phyloP scores from a whole-genome alignment of 2,888 invertebrate species.

The Polydrusus cervinus region DNA sequence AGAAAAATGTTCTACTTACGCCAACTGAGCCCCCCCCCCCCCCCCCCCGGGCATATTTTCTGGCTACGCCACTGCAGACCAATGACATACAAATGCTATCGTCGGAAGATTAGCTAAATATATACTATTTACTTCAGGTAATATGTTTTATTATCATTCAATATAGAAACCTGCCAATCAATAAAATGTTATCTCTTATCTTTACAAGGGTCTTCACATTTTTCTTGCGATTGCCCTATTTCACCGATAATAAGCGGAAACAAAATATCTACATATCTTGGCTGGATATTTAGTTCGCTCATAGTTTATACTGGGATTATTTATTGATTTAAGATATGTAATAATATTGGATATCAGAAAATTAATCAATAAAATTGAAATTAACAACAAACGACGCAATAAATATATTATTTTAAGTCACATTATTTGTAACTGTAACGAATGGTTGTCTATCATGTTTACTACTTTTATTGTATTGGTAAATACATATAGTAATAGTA shows the following conservation, averaged over 20 bases:
- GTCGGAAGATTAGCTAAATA: no score
- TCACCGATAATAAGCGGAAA: slow-evolving; percentile 14
- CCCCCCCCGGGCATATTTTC: no score
- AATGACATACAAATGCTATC: no score
- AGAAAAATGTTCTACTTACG: no score
- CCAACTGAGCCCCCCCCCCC: no score
- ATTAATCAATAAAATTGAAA: slow-evolving; percentile 31
- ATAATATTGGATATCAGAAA: slow-evolving; percentile 8
- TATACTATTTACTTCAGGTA: not conserved
- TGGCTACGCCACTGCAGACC: no score
- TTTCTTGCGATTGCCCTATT: slow-evolving; percentile 11
- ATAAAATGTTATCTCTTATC: slow-evolving; percentile 8
- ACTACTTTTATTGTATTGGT: slow-evolving; percentile 5
- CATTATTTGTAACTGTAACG: slow-evolving; percentile 15
- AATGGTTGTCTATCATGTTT: slow-evolving; percentile 6
- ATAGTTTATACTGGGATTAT: slow-evolving; percentile 25
- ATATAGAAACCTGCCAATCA: not conserved
- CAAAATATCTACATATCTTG: slow-evolving; percentile 20
- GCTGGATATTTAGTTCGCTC: not conserved
- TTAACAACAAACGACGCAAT: slow-evolving; percentile 16
- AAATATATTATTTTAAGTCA: slow-evolving; percentile 18
- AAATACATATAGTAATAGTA: slow-evolving; percentile 5
- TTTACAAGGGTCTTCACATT: slow-evolving; percentile 10
- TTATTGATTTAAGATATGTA: slow-evolving; percentile 29
- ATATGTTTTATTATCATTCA: not conserved